Conservation (phyloP, 2,888 invertebrate genomes). For the Cacoxenus indagator region DNA sequence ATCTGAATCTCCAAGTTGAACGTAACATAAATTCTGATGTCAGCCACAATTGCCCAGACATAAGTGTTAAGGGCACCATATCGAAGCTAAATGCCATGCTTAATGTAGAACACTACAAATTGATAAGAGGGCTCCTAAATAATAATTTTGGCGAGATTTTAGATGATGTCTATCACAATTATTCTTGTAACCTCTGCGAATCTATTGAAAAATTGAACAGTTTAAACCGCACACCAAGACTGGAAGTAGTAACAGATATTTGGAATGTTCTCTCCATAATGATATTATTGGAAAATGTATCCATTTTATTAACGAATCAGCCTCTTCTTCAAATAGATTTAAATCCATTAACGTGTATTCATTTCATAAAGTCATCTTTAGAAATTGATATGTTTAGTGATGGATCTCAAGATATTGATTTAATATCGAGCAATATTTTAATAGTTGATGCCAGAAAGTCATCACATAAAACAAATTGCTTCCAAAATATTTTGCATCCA, state of each 20-base stretch:
- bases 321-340: conserved; percentile 37
- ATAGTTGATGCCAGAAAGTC: conserved; percentile 64
- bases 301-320: conserved; percentile 72
- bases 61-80: conserved; percentile 86
- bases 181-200: conserved; percentile 54
- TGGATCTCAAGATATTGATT: conserved; percentile 90
- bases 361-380: conserved; percentile 91
- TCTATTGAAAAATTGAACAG: conserved; percentile 65
- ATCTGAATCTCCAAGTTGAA: conserved; percentile 84
- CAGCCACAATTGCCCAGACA: conserved; percentile 79
- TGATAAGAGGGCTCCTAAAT: conserved; percentile 87
- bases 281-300: conserved; percentile 89
- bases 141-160: conserved; percentile 92
- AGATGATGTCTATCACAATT: conserved; percentile 74
- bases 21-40: conserved; percentile 79
- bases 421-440: conserved; percentile 84
- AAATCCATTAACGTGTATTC: conserved; percentile 83
- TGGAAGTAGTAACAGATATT: conserved; percentile 71
- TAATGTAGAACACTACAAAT: conserved; percentile 87
- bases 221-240: conserved; percentile 49
- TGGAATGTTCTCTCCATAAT: conserved; percentile 86
- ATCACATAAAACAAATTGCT: conserved; percentile 76
- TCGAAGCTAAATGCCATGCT: conserved; percentile 87
- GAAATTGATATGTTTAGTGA: conserved; percentile 90
- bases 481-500: conserved; percentile 90